Evolutionary conservation across 2,888 invertebrate genomes (phyloP).

Genomic region (Ormyrus nitidulus): DNA sequence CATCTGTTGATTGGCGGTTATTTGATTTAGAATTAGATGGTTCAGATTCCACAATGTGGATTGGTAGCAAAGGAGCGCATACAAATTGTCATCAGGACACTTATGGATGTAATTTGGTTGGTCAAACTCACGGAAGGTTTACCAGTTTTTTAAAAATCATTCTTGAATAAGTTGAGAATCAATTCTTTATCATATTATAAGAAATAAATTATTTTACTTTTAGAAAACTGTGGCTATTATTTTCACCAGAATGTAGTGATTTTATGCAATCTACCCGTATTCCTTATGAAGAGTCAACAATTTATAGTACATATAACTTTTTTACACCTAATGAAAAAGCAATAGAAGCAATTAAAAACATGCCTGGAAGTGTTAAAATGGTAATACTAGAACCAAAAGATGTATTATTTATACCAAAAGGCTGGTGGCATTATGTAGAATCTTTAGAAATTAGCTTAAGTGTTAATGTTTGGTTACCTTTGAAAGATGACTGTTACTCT

Average conservation of each 20-base stretch:
- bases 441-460: constrained; percentile 78
- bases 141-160: neutral
- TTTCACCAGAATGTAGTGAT: constrained; percentile 85
- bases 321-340: constrained; percentile 80
- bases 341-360: constrained; percentile 76
- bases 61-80: constrained; percentile 90
- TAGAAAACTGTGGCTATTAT: constrained; percentile 94
- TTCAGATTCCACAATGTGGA: constrained; percentile 89
- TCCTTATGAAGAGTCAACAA: constrained; percentile 97
- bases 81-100: constrained; percentile 96
- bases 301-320: constrained; percentile 91
- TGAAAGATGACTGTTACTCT: constrained; percentile 77
- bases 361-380: constrained; percentile 76
- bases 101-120: constrained; percentile 94
- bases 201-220: constrained; percentile 18
- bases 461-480: constrained; percentile 87
- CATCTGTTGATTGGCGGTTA: constrained; percentile 80
- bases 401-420: constrained; percentile 90
- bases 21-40: constrained; percentile 85
- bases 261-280: constrained; percentile 86
- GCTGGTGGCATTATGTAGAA: constrained; percentile 99
- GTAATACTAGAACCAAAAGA: constrained; percentile 89
- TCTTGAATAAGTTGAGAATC: too few species aligned
- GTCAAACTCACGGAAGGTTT: constrained; percentile 91
- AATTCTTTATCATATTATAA: too few species aligned